phyloP scores from a whole-genome alignment of 2,888 invertebrate species.

The Pollenia amentaria region DNA sequence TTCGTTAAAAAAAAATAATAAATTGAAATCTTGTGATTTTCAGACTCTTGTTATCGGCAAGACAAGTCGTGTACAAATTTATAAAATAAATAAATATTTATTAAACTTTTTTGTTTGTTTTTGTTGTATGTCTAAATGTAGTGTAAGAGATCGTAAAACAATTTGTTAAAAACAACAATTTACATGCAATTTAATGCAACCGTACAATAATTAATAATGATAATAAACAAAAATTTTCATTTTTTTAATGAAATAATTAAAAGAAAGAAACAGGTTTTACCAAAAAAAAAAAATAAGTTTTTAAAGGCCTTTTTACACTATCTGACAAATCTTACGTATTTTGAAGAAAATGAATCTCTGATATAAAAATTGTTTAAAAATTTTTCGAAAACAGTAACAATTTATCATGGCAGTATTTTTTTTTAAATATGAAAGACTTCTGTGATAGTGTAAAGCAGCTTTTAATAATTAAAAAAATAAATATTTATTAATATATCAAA shows the following conservation, averaged over 20 bases:
- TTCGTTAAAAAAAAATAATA: background rate
- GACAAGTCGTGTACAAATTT: background rate
- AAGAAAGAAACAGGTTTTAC: slow-evolving; percentile 32
- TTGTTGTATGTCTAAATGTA: background rate
- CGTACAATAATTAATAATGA: background rate
- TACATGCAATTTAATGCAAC: slow-evolving; percentile 56
- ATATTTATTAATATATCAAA: too few species aligned
- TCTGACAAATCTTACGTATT: too few species aligned
- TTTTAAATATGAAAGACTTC: too few species aligned
- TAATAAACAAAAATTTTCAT: background rate
- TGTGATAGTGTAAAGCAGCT: too few species aligned
- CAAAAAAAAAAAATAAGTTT: slow-evolving; percentile 56
- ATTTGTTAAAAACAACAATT: slow-evolving; percentile 61
- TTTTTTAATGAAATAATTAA: slow-evolving; percentile 20
- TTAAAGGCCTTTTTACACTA: too few species aligned
- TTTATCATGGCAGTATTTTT: too few species aligned
- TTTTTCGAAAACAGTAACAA: too few species aligned
- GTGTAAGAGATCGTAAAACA: slow-evolving; percentile 28
- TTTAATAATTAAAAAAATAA: too few species aligned
- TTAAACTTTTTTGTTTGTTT: background rate
- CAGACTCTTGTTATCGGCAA: background rate
- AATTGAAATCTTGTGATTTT: slow-evolving; percentile 32
- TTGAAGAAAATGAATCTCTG: too few species aligned
- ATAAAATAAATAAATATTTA: slow-evolving; percentile 26
- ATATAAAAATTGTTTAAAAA: too few species aligned